Evolutionary conservation across 1,140 invertebrate species (phyloP).

Genomic region (Micrasema minimum): DNA sequence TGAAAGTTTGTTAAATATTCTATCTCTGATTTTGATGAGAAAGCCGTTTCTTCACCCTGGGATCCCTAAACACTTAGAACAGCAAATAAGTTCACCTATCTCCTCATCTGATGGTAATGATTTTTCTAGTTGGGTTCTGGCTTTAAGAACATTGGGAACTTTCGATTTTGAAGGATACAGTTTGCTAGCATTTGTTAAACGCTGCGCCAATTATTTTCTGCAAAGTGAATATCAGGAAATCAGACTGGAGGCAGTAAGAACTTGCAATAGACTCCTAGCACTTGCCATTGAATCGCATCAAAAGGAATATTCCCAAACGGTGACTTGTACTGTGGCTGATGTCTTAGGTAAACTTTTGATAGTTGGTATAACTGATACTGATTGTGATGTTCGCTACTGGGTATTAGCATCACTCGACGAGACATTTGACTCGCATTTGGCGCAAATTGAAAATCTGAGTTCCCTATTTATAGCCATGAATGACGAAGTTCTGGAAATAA

Average conservation of each 20-base stretch:
- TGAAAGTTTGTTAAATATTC: conserved; percentile 88
- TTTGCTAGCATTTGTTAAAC: conserved; percentile 89
- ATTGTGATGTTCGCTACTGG: conserved; percentile 92
- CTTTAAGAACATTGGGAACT: conserved; percentile 91
- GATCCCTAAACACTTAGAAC: conserved; percentile 71
- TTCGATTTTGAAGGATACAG: conserved; percentile 98
- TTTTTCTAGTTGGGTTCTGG: conserved; percentile 87
- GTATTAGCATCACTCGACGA: conserved; percentile 94
- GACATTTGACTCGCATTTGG: conserved; percentile 93
- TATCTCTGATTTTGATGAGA: conserved; percentile 91
- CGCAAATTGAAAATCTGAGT: conserved; percentile 95
- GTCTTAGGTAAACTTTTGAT: conserved; percentile 91
- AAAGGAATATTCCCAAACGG: conserved; percentile 76
- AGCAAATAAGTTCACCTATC: conserved; percentile 62
- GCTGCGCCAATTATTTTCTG: conserved; percentile 94
- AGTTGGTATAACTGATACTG: conserved; percentile 95
- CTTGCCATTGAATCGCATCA: conserved; percentile 77
- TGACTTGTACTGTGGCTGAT: conserved; percentile 88
- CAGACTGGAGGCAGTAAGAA: conserved; percentile 92
- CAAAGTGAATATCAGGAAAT: conserved; percentile 92
- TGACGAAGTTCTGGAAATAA: conserved; percentile 97
- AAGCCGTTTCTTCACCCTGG: conserved; percentile 84
- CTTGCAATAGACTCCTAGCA: conserved; percentile 88
- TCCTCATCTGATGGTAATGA: conserved; percentile 72
- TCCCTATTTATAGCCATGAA: conserved; percentile 95